Percentiles rank a stretch among this genome's conserved stretches.
Evolutionary conservation across 2,797 vertebrate genomes (phyloP).

Genomic region (Anas bahamensis): DNA sequence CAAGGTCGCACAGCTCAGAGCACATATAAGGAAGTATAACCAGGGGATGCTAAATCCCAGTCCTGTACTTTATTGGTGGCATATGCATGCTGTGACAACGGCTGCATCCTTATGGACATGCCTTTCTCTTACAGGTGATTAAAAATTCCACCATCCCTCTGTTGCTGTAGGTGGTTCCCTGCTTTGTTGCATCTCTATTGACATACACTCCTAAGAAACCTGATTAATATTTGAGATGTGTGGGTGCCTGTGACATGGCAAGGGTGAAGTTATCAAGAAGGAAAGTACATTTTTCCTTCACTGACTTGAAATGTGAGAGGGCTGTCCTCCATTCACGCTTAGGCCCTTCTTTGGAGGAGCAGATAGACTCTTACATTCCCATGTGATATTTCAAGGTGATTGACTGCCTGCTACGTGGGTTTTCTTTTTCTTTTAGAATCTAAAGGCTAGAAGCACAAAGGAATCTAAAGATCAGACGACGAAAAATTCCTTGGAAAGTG

Average conservation of each 20-base stretch:
- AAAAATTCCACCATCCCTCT: neutral
- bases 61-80: neutral
- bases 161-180: neutral
- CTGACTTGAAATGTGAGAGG: neutral
- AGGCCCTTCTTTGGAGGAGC: neutral
- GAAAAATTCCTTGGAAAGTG: slow-evolving; percentile 97
- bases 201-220: neutral
- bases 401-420: neutral
- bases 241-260: neutral
- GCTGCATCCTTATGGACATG: neutral
- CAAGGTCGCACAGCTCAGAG: neutral
- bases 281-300: neutral
- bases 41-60: neutral
- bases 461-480: slow-evolving; percentile 91
- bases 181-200: neutral
- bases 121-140: neutral
- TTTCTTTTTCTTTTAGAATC: slow-evolving; percentile 83
- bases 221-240: neutral
- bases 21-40: neutral
- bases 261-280: neutral
- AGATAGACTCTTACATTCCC: neutral
- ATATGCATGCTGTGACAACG: neutral
- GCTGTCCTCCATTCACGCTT: neutral
- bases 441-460: slow-evolving; percentile 93
- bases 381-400: neutral